Evolutionary conservation across 2,113 vertebrate species (phyloP), one percentile per base, ranked within the genome.

Genomic region (Balaeniceps rex): DNA sequence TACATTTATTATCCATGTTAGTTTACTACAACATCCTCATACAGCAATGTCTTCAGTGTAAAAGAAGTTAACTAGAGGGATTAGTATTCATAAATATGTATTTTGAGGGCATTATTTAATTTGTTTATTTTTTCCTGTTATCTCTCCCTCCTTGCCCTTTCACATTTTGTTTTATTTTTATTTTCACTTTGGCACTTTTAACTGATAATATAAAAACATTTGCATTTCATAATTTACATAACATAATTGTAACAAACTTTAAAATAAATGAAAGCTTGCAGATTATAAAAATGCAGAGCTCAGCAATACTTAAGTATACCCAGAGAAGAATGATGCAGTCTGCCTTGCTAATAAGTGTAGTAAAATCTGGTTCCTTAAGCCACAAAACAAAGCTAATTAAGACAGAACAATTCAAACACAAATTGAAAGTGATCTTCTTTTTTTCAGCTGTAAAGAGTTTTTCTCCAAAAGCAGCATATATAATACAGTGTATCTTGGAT

Each of bases 371-470:
- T 92, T 98, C 97, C 94, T 94, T 89, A 97, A 96, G 90, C 94
- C 95, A 96, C 93, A 97, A 98, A 98, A 97, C 75, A 81, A 93
- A 97, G 94, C 93, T 98, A 98, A 98, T 98, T 98, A 98, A 98
- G 96, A 96, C 72, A 96, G 96, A 96, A 98, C 96, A 97, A 98
- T 96, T 81, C 77, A 87, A 97, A 95, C 86, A 63, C 95, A 97
- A 97, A 98, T 97, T 97, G 97, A 97, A 97, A 97, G 85, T 88
- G 91, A 96, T 94, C n/a, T 65, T 19, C 46, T 54, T 72, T 46
- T 77, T 65, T 79, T 42, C 79, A 71, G 33, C 79, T 85, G 79
- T 76, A 93, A 88, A 86, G 91, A 83, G 40, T 83, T 97, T 96
- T 97, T 96, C 94, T 97, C 64, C 86, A 54, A n/a, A 97, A 97